phyloP scores from a whole-genome alignment of 2,797 vertebrate genomes.

The Muscicapa comitata region DNA sequence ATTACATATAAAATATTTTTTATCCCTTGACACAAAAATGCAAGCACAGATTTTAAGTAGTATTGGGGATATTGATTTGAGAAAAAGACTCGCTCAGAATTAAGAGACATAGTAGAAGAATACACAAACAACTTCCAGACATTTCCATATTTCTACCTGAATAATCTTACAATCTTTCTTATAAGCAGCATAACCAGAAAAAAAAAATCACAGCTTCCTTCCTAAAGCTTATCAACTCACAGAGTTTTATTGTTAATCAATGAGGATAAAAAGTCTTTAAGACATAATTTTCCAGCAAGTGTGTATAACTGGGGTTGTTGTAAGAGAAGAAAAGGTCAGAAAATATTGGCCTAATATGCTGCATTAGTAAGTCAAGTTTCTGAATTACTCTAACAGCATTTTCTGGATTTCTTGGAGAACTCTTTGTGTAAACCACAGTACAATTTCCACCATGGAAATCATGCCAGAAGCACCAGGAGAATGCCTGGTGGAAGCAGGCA shows the following conservation, averaged over 20 bases:
- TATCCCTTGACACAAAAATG: not conserved
- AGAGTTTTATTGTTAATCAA: conserved; percentile 34
- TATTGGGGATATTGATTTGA: not conserved
- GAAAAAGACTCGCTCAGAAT: not conserved
- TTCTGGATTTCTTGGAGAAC: not conserved
- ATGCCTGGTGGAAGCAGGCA: not conserved
- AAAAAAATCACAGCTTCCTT: not conserved
- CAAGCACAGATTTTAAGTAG: not conserved
- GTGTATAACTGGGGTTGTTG: not conserved
- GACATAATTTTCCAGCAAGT: not conserved
- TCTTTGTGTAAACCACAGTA: not conserved
- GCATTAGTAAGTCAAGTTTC: not conserved
- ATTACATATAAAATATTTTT: not conserved
- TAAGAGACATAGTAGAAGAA: not conserved
- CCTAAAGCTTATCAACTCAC: not conserved
- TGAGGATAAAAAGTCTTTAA: conserved; percentile 1
- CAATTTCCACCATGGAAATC: not conserved
- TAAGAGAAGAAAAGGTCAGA: not conserved
- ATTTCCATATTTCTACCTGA: not conserved
- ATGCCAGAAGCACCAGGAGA: not conserved
- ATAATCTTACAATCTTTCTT: not conserved
- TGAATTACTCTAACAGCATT: not conserved
- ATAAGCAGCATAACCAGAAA: not conserved
- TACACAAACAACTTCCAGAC: fast-evolving
- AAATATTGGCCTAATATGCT: not conserved